Evolutionary conservation across 2,888 invertebrate genomes (phyloP), one percentile per base, ranked within the genome.

Genomic region (Phania funesta): DNA sequence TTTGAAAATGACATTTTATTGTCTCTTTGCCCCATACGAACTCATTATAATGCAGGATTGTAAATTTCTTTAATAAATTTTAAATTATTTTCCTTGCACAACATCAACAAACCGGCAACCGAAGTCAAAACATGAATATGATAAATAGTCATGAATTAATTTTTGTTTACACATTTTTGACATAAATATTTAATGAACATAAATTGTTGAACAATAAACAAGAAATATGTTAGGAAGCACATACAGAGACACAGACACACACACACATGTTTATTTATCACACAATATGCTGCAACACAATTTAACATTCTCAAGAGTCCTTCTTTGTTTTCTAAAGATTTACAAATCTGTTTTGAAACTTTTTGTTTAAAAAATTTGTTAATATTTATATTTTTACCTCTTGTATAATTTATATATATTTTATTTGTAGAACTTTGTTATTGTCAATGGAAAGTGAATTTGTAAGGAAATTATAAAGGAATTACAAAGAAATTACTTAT

Each of bases 1-100:
- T 26, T 20, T 8, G 13, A 46, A 64, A 74, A 74, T 56, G 35
- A 48, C 65, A 75, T 65, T 75, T 75, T 75, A 75, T 58, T 65
- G 56, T 26, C 32, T n/a, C 41, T 68, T 41, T 48, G 16, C 6
- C 0, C 16, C 11, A 38, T 38, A 26, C n/a, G 3, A 3, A 48
- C 1, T 8, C 1, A 11, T 50, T 16, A 16, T 38, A 9, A 5
- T 22, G 1, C 13, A 5, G 16, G 9, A n/a, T 22, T 50, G 16
- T 32, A 48, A 58, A 58, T 70, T 70, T 60, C 9, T 60, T 24
- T 60, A 38, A 60, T 62, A 50, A 26, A 71, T 71, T 71, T 60
- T 41, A 50, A 38, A 60, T 60, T 50, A 38, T 38, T 35, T 50
- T 60, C 38, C 18, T 48, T 38, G 48, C 18, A 56, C 20, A 68